A percentile compares a stretch with the other conserved stretches of the same genome.
Conservation (phyloP, 2,113 vertebrate species). For the Megaceryle torquata region DNA sequence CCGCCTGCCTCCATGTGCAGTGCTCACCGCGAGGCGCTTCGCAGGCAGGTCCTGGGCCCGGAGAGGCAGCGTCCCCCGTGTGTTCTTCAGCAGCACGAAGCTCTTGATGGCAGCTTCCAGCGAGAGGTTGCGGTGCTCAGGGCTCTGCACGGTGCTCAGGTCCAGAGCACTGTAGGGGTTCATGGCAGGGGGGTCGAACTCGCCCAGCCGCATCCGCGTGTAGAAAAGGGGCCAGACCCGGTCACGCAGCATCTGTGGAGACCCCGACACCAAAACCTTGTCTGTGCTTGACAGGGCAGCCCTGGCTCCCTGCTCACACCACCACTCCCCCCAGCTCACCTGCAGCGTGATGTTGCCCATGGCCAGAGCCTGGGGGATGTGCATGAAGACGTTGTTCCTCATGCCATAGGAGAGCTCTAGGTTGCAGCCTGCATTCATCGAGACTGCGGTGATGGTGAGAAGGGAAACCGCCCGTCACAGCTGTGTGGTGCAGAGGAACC, state of each 20-base stretch:
- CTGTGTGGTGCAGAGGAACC: fast-evolving
- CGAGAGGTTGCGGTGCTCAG: conserved; percentile 36
- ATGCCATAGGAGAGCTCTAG: conserved; percentile 58
- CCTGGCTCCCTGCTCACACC: fast-evolving
- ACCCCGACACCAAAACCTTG: not conserved
- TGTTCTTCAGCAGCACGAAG: conserved; percentile 71
- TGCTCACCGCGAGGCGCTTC: conserved; percentile 42
- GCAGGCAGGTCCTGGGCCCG: not conserved
- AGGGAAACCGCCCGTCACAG: fast-evolving
- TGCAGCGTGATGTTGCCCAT: conserved; percentile 64
- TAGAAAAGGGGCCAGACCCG: conserved; percentile 66
- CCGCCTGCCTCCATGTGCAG: fast-evolving
- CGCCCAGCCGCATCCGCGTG: conserved; percentile 65
- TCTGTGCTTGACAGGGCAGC: not conserved
- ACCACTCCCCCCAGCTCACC: not conserved
- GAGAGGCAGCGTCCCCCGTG: conserved; percentile 19
- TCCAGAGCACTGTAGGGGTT: conserved; percentile 63
- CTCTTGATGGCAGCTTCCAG: conserved; percentile 67
- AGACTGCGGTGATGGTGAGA: not conserved
- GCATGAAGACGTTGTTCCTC: conserved; percentile 56
- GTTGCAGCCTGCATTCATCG: conserved; percentile 58
- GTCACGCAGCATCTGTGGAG: conserved; percentile 37
- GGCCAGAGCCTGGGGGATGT: conserved; percentile 46
- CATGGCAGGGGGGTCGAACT: conserved; percentile 69
- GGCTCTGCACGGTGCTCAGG: conserved; percentile 45